A percentile compares a stretch with the other conserved stretches of the same genome.
phyloP scores from a whole-genome alignment of 2,797 vertebrate genomes.

The Peromyscus melanophrys region DNA sequence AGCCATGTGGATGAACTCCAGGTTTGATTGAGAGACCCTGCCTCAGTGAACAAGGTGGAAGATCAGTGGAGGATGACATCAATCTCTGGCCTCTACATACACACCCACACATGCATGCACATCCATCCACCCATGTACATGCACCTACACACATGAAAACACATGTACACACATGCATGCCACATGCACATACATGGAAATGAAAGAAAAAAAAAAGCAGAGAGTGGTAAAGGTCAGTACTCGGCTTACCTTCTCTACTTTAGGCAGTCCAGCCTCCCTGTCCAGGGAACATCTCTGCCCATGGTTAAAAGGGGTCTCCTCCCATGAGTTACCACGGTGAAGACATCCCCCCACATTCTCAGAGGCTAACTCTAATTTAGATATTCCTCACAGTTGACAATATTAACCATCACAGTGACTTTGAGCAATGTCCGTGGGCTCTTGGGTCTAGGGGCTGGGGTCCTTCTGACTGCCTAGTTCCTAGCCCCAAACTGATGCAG shows the following conservation, averaged over 20 bases:
- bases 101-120: not conserved
- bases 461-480: not conserved
- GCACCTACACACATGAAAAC: not conserved
- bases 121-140: not conserved
- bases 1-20: not conserved
- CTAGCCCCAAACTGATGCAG: not conserved
- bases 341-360: not conserved
- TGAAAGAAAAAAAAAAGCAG: too few species aligned
- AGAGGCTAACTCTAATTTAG: not conserved
- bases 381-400: not conserved
- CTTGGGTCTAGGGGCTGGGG: not conserved
- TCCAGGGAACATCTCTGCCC: not conserved
- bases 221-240: too few species aligned
- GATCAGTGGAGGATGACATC: not conserved
- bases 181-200: not conserved
- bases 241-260: not conserved
- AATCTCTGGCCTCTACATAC: not conserved
- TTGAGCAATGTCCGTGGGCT: not conserved
- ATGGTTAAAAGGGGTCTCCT: not conserved
- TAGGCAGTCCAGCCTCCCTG: not conserved
- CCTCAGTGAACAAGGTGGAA: not conserved
- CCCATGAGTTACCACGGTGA: not conserved
- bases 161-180: not conserved
- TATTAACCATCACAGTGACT: not conserved
- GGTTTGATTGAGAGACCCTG: not conserved